phyloP scores from a whole-genome alignment of 1,140 invertebrate species.

The Ips typographus region DNA sequence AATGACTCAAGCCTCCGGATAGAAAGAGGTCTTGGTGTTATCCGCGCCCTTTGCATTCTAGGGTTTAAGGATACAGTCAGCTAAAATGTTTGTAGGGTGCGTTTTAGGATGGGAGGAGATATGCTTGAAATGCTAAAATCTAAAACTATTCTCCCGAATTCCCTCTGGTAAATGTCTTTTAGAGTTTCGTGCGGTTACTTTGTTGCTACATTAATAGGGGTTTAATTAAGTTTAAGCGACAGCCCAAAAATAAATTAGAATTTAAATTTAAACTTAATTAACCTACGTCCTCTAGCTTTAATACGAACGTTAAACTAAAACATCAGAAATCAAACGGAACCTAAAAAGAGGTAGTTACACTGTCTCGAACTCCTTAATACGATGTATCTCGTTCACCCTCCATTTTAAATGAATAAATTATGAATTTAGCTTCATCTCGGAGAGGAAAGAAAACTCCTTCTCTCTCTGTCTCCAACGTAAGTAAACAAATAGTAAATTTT shows the following conservation, averaged over 20 bases:
- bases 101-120: conserved; percentile 33
- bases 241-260: conserved; percentile 28
- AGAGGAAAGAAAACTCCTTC: conserved; percentile 13
- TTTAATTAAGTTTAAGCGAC: conserved; percentile 36
- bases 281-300: background rate
- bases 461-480: conserved; percentile 37
- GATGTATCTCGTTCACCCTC: conserved; percentile 11
- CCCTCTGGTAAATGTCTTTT: conserved; percentile 36
- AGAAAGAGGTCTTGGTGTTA: conserved; percentile 7
- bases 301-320: background rate
- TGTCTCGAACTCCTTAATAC: conserved; percentile 10
- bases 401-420: conserved; percentile 37
- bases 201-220: conserved; percentile 35
- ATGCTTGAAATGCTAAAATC: conserved; percentile 38
- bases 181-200: conserved; percentile 37
- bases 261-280: conserved; percentile 24
- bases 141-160: conserved; percentile 37
- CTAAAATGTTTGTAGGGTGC: conserved; percentile 38
- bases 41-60: conserved; percentile 33
- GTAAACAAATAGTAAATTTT: conserved; percentile 48
- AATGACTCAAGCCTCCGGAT: background rate
- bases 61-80: conserved; percentile 36
- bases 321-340: background rate
- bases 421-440: conserved; percentile 27
- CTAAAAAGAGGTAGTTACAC: conserved; percentile 9